Percentiles rank a stretch among this genome's conserved stretches.
Conservation (phyloP, 2,113 vertebrate genomes). For the Abramis brama region DNA sequence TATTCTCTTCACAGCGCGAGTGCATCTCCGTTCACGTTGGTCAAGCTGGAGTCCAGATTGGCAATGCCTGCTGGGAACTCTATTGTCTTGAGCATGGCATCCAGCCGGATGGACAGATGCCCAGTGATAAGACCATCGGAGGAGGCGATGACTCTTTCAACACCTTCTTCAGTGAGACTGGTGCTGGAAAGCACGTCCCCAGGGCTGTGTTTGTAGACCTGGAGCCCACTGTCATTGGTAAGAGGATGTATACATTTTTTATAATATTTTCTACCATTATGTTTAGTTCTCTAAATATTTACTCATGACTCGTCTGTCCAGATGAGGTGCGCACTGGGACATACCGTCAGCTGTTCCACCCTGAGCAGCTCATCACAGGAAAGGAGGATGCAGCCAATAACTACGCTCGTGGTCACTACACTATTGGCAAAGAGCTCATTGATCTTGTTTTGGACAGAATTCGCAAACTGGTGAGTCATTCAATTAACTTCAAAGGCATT, state of each 20-base stretch:
- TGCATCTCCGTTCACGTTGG: conserved; percentile 62
- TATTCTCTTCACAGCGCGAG: conserved; percentile 53
- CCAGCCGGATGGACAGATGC: conserved; percentile 61
- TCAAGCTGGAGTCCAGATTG: conserved; percentile 64
- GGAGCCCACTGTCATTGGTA: conserved; percentile 64
- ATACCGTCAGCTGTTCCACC: conserved; percentile 72
- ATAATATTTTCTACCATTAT: too few relatives aligned
- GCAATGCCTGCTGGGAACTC: conserved; percentile 62
- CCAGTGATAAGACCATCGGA: conserved; percentile 55
- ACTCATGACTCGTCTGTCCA: not conserved
- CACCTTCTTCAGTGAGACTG: conserved; percentile 65
- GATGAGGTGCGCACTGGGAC: conserved; percentile 66
- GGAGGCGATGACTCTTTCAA: conserved; percentile 61
- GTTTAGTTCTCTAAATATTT: not conserved
- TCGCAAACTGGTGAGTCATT: conserved; percentile 58
- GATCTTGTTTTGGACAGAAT: conserved; percentile 61
- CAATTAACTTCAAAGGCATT: not conserved
- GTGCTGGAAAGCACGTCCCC: conserved; percentile 62
- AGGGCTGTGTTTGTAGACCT: conserved; percentile 64
- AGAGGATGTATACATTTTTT: not conserved
- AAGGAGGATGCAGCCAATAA: conserved; percentile 73
- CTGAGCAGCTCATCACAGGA: conserved; percentile 75
- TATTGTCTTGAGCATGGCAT: conserved; percentile 61
- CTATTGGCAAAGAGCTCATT: conserved; percentile 65
- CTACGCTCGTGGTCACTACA: conserved; percentile 71